These are phyloP conservation scores for Acronicta leporina DNA, from an alignment of 2,888 invertebrate genomes.

Conservation along the genomic window DNA sequence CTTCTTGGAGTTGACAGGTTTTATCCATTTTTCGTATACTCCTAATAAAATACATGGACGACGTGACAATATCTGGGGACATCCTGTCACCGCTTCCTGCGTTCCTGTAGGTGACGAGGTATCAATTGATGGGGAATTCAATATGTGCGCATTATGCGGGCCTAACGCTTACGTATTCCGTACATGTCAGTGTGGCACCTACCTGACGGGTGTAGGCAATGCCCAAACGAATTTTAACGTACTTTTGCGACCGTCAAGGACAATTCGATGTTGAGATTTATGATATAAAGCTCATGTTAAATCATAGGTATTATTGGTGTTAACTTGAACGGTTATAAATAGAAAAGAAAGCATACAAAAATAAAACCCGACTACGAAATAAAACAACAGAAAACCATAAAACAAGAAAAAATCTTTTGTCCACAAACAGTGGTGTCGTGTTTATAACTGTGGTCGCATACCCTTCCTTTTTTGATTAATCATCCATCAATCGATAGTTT, in stretches of 20 bases:
- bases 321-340: constrained; percentile 5
- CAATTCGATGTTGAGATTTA: neutral
- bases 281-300: neutral
- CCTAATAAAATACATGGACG: constrained; percentile 51
- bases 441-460: too few relatives aligned
- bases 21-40: constrained; percentile 11
- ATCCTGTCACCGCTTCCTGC: constrained; percentile 77
- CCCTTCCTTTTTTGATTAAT: too few relatives aligned
- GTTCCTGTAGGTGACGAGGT: constrained; percentile 75
- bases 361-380: too few relatives aligned
- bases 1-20: neutral
- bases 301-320: constrained; percentile 7
- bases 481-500: neutral
- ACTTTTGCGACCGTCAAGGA: constrained; percentile 54
- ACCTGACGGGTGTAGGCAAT: constrained; percentile 70
- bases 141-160: constrained; percentile 77
- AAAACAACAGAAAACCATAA: too few relatives aligned
- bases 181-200: constrained; percentile 66
- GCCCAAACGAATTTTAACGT: constrained; percentile 69
- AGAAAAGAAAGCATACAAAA: too few relatives aligned
- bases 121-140: constrained; percentile 83
- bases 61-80: constrained; percentile 64
- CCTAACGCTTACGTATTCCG: constrained; percentile 72
- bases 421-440: too few relatives aligned
- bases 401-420: too few relatives aligned